phyloP scores from a whole-genome alignment of 2,888 invertebrate genomes.

The Arctia plantaginis region DNA sequence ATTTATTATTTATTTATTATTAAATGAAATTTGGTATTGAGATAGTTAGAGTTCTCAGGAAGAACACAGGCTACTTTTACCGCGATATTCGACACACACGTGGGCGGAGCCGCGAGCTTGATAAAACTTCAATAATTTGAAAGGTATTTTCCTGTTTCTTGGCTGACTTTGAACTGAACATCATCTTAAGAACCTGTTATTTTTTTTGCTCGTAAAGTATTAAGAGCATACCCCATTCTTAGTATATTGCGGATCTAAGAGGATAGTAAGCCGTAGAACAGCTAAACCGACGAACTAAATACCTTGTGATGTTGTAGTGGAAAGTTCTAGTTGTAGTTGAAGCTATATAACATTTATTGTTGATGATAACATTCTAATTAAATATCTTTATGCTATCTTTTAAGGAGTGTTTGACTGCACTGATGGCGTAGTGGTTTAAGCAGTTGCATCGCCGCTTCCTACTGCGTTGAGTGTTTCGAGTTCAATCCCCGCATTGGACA shows the following conservation, averaged over 20 bases:
- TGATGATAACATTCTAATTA: not conserved
- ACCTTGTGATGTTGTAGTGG: not conserved
- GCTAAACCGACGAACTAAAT: not conserved
- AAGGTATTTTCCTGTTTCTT: not conserved
- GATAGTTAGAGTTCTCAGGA: no score
- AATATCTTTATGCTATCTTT: not conserved
- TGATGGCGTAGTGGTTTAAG: not conserved
- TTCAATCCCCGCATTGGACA: no score
- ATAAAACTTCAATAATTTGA: not conserved
- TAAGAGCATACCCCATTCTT: not conserved
- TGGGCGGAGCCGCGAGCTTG: no score
- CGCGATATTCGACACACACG: no score
- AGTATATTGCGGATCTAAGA: not conserved
- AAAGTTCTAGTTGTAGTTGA: not conserved
- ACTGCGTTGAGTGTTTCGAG: no score
- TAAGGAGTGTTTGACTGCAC: not conserved
- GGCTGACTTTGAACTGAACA: not conserved
- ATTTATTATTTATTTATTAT: no score
- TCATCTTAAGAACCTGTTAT: not conserved
- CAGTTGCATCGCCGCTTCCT: no score
- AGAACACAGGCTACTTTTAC: no score
- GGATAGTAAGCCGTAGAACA: not conserved
- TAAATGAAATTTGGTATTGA: no score
- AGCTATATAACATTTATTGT: not conserved
- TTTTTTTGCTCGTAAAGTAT: not conserved